These are phyloP conservation scores for Caenorhabditis doughertyi DNA, from an alignment of 2,888 invertebrate species.

Conservation along the genomic window DNA sequence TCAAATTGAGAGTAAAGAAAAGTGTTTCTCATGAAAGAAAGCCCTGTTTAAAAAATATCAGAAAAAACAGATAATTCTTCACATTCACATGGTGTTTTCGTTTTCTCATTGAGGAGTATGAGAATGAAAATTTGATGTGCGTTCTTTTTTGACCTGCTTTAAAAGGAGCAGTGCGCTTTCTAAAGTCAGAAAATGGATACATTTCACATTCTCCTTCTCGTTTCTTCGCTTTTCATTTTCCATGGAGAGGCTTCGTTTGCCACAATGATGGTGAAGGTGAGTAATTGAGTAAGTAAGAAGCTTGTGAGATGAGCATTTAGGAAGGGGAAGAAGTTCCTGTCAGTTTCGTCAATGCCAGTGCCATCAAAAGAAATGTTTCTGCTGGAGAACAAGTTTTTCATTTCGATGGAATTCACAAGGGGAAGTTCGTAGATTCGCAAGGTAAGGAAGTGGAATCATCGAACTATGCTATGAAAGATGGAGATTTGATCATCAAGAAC, in stretches of 20 bases:
- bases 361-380: not conserved
- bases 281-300: not conserved
- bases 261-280: not conserved
- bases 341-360: not conserved
- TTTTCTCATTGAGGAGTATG: not conserved
- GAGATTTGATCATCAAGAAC: slow-evolving; percentile 86
- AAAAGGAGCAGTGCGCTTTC: too few relatives aligned
- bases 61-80: too few relatives aligned
- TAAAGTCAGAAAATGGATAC: not conserved
- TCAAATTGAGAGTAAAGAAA: too few relatives aligned
- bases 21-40: too few relatives aligned
- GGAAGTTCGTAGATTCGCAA: slow-evolving; percentile 87
- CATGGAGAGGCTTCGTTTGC: not conserved
- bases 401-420: not conserved
- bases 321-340: not conserved
- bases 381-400: not conserved
- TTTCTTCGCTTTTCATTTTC: not conserved
- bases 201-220: not conserved
- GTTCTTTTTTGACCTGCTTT: too few relatives aligned
- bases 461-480: slow-evolving; percentile 85
- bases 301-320: not conserved
- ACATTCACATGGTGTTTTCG: not conserved
- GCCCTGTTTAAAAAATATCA: too few relatives aligned
- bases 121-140: not conserved
- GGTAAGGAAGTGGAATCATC: slow-evolving; percentile 88